Base-by-base conservation (phyloP, 2,888 invertebrate species). In the Lottia scabra region DNA sequence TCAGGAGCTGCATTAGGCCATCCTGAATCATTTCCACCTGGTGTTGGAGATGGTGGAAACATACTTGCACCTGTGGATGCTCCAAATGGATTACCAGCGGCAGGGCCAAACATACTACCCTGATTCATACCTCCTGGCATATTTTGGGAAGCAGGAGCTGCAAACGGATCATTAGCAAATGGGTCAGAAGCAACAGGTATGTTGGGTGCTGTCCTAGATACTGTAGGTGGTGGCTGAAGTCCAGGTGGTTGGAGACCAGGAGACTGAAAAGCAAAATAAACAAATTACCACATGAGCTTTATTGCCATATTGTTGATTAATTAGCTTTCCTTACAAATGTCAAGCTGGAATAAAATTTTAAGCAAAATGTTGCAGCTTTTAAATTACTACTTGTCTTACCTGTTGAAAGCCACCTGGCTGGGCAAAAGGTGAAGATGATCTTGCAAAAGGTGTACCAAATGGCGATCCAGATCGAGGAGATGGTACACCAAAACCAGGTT, bases 111-210 rank as follows among this genome's bases (percentile, higher is more conserved):
- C 19, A 45, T 45, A 44, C 2, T 46, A 6, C 45, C 23, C 26
- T 44, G 67, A 16, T 26, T 27, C 46, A 44, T 19, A 3, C 16
- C 26, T 46, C 67, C 67, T 12, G 65, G 65, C 43, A 30, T 43
- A 26, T 30, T 19, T 27, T 19, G 16, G 12, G 26, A 43, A 4
- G 67, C 44, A 27, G 67, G 15, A 6, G n/a, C 43, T 43, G 63
- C 44, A 70, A 82, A 81, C 2, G 80, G 81, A 62, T 81, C 80
- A 68, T 71, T 75, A 38, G 75, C 80, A 73, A 81, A 82, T 13
- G 82, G 82, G 68, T 83, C 81, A 62, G n/a, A 68, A 4, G 77
- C 71, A 16, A 77, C 70, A 67, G 81, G 79, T 27, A 79, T 45
- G 15, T 63, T 70, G 63, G 64, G 65, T 46, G 65, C 46, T 38